A percentile compares a stretch with the other conserved stretches of the same genome.
Conservation (phyloP, 2,113 vertebrate species). For the Macquaria ambigua region DNA sequence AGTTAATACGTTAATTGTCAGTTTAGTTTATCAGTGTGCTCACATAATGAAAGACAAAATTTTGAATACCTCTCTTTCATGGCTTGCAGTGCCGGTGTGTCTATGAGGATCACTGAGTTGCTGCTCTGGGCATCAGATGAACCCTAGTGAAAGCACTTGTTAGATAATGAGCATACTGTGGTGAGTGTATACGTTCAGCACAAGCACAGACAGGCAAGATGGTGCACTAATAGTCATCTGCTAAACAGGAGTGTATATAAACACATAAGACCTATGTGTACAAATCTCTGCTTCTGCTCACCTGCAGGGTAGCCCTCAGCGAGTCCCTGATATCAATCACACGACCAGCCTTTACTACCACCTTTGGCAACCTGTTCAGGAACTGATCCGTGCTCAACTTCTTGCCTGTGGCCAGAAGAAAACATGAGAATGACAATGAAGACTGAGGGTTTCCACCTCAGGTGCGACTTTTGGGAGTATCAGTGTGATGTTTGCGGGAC, state of each 20-base stretch:
- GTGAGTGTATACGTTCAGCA: background rate
- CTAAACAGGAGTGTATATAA: background rate
- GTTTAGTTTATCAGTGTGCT: background rate
- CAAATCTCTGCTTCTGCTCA: conserved; percentile 62
- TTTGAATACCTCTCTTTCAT: conserved; percentile 76
- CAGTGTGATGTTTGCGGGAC: conserved; percentile 18
- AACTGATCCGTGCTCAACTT: conserved; percentile 82
- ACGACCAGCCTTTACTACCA: conserved; percentile 80
- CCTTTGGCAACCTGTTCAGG: conserved; percentile 81
- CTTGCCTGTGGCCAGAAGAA: conserved; percentile 45
- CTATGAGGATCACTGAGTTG: conserved; percentile 76
- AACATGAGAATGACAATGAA: background rate
- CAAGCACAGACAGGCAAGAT: background rate
- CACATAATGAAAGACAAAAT: background rate
- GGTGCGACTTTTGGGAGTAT: background rate
- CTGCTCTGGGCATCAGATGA: conserved; percentile 59
- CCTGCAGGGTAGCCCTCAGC: conserved; percentile 83
- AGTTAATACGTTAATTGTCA: background rate
- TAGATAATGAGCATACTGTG: background rate
- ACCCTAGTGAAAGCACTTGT: conserved; percentile 76
- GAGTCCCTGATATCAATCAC: conserved; percentile 79
- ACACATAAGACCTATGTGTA: no score
- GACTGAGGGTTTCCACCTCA: background rate
- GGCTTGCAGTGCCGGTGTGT: conserved; percentile 80
- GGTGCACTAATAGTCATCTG: background rate